Conservation (phyloP, 1,140 invertebrate genomes). For the Metaphire vulgaris region DNA sequence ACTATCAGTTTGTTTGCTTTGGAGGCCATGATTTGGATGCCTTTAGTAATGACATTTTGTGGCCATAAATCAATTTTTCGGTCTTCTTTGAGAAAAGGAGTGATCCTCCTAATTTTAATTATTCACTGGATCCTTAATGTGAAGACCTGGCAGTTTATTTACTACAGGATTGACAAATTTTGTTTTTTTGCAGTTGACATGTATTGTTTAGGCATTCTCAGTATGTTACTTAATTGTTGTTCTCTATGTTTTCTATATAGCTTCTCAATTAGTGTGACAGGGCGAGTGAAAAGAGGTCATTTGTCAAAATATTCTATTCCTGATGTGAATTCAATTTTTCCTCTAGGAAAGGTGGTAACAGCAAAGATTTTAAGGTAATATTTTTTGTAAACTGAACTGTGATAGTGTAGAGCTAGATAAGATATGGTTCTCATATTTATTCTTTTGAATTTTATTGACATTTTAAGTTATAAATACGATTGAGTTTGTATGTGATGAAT, state of each 20-base stretch:
- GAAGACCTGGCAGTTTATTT: background rate
- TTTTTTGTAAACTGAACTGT: background rate
- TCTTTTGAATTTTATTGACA: background rate
- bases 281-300: background rate
- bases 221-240: background rate
- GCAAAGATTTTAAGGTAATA: background rate
- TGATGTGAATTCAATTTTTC: background rate
- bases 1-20: too few relatives aligned
- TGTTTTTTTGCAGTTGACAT: background rate
- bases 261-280: background rate
- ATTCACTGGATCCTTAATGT: background rate
- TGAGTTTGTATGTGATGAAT: background rate
- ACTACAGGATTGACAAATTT: background rate
- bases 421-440: background rate
- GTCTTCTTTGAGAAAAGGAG: background rate
- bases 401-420: background rate
- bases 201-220: background rate
- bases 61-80: too few relatives aligned
- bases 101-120: background rate
- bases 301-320: background rate
- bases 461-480: background rate
- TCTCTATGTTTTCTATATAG: too few relatives aligned
- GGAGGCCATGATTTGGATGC: too few relatives aligned
- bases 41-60: too few relatives aligned
- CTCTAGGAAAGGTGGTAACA: background rate